Percentiles rank a stretch among this genome's conserved stretches.
phyloP scores from a whole-genome alignment of 2,888 invertebrate genomes.

The Encarsia formosa region DNA sequence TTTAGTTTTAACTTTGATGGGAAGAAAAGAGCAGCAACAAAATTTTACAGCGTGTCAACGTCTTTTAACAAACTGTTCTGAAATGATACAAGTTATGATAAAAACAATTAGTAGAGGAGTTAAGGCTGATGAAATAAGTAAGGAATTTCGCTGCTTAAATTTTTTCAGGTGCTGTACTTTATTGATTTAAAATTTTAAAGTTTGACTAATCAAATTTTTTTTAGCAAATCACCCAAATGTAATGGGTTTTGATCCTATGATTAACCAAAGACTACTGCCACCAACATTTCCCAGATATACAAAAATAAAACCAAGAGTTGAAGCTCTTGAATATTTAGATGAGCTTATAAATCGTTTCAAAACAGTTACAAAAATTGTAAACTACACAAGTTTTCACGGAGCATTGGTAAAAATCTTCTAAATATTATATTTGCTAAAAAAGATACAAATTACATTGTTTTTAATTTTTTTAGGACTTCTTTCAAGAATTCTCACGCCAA shows the following conservation, averaged over 20 bases:
- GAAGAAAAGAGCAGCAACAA: slow-evolving; percentile 61
- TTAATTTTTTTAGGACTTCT: slow-evolving; percentile 70
- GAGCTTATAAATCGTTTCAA: slow-evolving; percentile 77
- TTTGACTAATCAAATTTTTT: slow-evolving; percentile 4
- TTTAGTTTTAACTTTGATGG: slow-evolving; percentile 70
- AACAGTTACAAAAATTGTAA: slow-evolving; percentile 76
- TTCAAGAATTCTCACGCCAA: slow-evolving; percentile 86
- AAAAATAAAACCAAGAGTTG: slow-evolving; percentile 76
- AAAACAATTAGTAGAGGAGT: slow-evolving; percentile 72
- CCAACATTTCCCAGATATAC: slow-evolving; percentile 97
- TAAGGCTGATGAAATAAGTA: slow-evolving; percentile 63
- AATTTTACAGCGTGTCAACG: slow-evolving; percentile 76
- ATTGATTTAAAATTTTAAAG: not conserved
- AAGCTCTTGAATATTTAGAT: slow-evolving; percentile 77
- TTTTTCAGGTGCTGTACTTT: slow-evolving; percentile 14
- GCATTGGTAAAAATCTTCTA: slow-evolving; percentile 62
- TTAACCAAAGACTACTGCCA: slow-evolving; percentile 93
- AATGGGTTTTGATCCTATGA: slow-evolving; percentile 94
- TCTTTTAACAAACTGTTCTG: slow-evolving; percentile 73
- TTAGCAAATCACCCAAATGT: slow-evolving; percentile 69
- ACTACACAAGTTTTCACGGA: slow-evolving; percentile 73
- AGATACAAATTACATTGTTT: not conserved
- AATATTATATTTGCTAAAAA: not conserved
- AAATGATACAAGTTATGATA: slow-evolving; percentile 76
- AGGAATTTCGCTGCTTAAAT: slow-evolving; percentile 44